These are phyloP conservation scores for Diplolepis rosae DNA, from an alignment of 2,888 invertebrate species.

Conservation along the genomic window DNA sequence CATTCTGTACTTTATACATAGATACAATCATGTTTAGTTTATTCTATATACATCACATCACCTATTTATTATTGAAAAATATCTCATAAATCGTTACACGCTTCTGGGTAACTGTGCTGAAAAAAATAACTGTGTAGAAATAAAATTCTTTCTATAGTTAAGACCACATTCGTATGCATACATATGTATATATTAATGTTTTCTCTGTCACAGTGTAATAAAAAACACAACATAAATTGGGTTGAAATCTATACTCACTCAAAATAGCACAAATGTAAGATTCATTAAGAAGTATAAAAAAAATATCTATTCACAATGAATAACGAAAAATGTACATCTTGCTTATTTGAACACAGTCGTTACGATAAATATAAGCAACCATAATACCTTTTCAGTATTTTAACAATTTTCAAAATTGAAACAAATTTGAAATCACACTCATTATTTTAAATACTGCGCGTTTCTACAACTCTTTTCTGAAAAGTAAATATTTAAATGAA, in stretches of 20 bases:
- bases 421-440: slow-evolving; percentile 13
- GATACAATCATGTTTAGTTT: slow-evolving; percentile 54
- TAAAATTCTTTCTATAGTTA: slow-evolving; percentile 46
- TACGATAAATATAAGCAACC: slow-evolving; percentile 28
- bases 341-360: slow-evolving; percentile 12
- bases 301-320: background rate
- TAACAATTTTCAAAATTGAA: slow-evolving; percentile 12
- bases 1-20: slow-evolving; percentile 62
- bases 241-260: background rate
- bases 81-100: slow-evolving; percentile 37
- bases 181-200: slow-evolving; percentile 38
- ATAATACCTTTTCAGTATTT: slow-evolving; percentile 20
- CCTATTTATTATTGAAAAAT: slow-evolving; percentile 48
- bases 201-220: slow-evolving; percentile 30
- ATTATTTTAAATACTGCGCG: slow-evolving; percentile 4
- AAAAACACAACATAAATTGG: background rate
- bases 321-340: background rate
- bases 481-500: background rate
- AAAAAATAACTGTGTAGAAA: slow-evolving; percentile 58
- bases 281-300: background rate
- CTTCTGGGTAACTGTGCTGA: slow-evolving; percentile 50
- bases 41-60: slow-evolving; percentile 56
- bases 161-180: background rate
- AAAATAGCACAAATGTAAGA: background rate
- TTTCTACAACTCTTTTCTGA: background rate